A percentile compares a stretch with the other conserved stretches of the same genome.
These are phyloP conservation scores for Aplidium turbinatum DNA, from an alignment of 23 tunicate species.

Conservation along the genomic window DNA sequence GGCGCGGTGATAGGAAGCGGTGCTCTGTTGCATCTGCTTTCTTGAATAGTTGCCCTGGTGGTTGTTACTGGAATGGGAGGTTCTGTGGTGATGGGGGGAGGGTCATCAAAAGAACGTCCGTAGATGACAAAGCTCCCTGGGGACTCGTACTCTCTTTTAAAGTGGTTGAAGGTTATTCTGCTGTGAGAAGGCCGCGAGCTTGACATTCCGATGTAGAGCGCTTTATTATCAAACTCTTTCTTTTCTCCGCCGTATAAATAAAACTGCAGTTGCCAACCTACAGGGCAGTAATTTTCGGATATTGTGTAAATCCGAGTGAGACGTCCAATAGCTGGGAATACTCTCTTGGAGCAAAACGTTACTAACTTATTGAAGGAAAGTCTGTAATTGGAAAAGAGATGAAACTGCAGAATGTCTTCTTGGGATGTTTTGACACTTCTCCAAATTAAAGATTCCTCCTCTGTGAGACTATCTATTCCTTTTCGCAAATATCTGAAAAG, in stretches of 20 bases:
- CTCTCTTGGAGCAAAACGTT: constrained; percentile 40
- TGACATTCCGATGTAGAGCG: constrained; percentile 43
- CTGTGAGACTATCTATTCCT: constrained; percentile 17
- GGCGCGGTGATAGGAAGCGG: constrained; percentile 27
- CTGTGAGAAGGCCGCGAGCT: constrained; percentile 35
- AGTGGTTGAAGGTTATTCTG: constrained; percentile 35
- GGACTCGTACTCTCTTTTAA: constrained; percentile 8
- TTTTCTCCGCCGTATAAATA: constrained; percentile 43
- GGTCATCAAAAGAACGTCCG: constrained; percentile 5
- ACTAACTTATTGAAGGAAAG: constrained; percentile 18
- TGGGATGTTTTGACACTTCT: background rate
- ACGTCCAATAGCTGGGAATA: constrained; percentile 40
- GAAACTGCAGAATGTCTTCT: constrained; percentile 21
- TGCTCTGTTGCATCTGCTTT: background rate
- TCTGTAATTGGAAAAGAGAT: background rate
- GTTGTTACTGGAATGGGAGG: background rate
- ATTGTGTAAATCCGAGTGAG: constrained; percentile 29
- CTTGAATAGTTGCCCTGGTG: background rate
- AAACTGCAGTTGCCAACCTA: constrained; percentile 37
- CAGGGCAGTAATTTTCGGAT: constrained; percentile 33
- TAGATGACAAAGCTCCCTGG: constrained; percentile 31
- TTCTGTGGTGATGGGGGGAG: background rate
- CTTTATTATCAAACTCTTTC: background rate
- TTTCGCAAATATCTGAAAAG: constrained; percentile 49
- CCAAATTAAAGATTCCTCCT: constrained; percentile 2